Percentiles rank a stretch among this genome's conserved stretches.
These are phyloP conservation scores for Dinoponera quadriceps DNA, from an alignment of 1,140 invertebrate species.

Conservation along the genomic window DNA sequence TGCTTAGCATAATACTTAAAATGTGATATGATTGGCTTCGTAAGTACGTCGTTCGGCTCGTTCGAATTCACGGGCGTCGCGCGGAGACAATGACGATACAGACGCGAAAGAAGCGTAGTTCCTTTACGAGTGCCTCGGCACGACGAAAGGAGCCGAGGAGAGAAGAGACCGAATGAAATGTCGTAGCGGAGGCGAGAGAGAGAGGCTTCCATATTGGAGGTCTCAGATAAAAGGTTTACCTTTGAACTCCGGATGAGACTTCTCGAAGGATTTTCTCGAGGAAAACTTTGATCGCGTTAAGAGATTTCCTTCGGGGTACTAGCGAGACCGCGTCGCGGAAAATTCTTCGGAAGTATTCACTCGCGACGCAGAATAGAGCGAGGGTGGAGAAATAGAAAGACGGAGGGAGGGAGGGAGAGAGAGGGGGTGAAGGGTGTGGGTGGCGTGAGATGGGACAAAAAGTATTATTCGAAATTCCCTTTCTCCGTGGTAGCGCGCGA, in stretches of 20 bases:
- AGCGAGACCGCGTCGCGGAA: constrained; percentile 51
- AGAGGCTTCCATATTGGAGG: constrained; percentile 53
- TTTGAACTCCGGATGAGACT: constrained; percentile 67
- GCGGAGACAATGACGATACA: constrained; percentile 36
- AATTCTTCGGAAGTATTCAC: constrained; percentile 65
- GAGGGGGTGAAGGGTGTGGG: constrained; percentile 46
- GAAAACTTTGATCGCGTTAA: constrained; percentile 66
- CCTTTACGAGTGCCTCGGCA: background rate
- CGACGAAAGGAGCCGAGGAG: background rate
- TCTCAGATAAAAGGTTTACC: constrained; percentile 45
- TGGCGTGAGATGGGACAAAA: constrained; percentile 59
- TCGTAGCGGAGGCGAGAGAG: constrained; percentile 52
- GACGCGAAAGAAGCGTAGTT: constrained; percentile 22
- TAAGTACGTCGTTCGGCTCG: background rate
- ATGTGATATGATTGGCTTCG: constrained; percentile 1
- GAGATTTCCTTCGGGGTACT: constrained; percentile 65
- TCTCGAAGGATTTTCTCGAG: constrained; percentile 59
- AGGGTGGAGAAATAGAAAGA: background rate
- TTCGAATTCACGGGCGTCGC: constrained; percentile 4
- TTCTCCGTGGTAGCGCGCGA: background rate
- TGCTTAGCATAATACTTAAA: background rate
- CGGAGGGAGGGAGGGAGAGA: background rate
- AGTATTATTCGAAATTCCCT: constrained; percentile 51
- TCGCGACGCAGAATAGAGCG: constrained; percentile 25
- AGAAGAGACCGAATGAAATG: constrained; percentile 48